Conservation (phyloP, 2,113 vertebrate species). For the Phalacrocorax brasilianus region DNA sequence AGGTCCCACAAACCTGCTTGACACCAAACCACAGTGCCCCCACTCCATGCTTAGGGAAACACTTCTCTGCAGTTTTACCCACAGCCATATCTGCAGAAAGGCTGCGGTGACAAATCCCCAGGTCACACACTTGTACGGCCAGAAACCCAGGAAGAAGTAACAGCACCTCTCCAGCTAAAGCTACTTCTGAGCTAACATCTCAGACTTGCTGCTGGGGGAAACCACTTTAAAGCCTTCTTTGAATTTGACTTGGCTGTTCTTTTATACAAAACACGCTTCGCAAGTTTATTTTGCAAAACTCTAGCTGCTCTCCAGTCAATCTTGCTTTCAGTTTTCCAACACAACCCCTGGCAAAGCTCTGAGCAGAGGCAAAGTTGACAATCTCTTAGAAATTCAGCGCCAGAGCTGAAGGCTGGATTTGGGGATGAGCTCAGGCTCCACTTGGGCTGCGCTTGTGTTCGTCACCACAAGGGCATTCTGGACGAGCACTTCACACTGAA, state of each 20-base stretch:
- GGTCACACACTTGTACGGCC: accelerated
- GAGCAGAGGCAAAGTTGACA: neutral
- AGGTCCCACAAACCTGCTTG: neutral
- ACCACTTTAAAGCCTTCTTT: neutral
- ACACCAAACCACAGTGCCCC: accelerated
- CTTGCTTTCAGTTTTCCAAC: neutral
- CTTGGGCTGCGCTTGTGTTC: neutral
- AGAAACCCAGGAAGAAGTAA: neutral
- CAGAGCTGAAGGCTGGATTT: neutral
- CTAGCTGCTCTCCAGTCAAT: neutral
- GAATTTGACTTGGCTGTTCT: neutral
- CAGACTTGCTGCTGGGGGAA: neutral
- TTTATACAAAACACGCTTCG: neutral
- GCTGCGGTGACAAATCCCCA: neutral
- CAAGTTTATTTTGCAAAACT: neutral
- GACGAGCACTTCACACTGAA: neutral
- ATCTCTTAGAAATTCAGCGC: neutral
- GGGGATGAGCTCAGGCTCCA: neutral
- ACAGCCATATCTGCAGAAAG: neutral
- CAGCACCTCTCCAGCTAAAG: neutral
- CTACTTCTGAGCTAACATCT: neutral
- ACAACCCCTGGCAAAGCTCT: neutral
- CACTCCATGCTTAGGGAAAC: accelerated
- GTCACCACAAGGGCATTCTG: neutral
- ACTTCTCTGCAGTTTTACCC: neutral